phyloP scores from a whole-genome alignment of 2,797 vertebrate genomes.

The Cuniculus paca region DNA sequence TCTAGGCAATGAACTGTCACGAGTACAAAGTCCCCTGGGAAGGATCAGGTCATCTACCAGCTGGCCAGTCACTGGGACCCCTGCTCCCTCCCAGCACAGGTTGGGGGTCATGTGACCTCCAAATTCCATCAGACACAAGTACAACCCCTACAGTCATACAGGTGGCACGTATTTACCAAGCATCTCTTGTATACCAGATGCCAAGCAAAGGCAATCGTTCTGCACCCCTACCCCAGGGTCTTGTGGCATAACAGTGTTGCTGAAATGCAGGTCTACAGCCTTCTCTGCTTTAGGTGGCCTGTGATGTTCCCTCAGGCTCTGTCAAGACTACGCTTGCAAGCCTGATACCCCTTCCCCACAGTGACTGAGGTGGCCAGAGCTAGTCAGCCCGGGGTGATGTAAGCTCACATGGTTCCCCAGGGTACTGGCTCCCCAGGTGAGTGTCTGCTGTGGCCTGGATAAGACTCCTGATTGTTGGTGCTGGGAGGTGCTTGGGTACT shows the following conservation, averaged over 20 bases:
- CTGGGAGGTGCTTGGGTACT: neutral
- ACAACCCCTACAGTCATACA: rapidly evolving
- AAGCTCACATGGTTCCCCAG: neutral
- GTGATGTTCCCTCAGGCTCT: neutral
- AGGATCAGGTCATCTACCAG: too few species aligned
- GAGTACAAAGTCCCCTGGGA: neutral
- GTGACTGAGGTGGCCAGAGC: neutral
- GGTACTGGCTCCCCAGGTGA: too few species aligned
- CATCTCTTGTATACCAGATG: neutral
- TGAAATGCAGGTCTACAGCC: neutral
- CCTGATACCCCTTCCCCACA: neutral
- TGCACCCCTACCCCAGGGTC: neutral
- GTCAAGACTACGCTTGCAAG: neutral
- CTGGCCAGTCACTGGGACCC: neutral
- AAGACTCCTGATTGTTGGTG: neutral
- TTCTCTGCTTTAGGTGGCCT: neutral
- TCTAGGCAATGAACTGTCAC: neutral
- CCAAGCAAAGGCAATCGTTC: neutral
- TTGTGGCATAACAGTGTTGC: neutral
- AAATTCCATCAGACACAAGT: neutral
- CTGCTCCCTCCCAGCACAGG: too few species aligned
- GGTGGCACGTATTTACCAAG: neutral
- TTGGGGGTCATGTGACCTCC: too few species aligned
- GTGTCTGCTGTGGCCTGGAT: neutral
- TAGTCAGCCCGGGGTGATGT: neutral